Base-by-base conservation (phyloP, 1,140 invertebrate species). In the Macrostomum lignano region DNA sequence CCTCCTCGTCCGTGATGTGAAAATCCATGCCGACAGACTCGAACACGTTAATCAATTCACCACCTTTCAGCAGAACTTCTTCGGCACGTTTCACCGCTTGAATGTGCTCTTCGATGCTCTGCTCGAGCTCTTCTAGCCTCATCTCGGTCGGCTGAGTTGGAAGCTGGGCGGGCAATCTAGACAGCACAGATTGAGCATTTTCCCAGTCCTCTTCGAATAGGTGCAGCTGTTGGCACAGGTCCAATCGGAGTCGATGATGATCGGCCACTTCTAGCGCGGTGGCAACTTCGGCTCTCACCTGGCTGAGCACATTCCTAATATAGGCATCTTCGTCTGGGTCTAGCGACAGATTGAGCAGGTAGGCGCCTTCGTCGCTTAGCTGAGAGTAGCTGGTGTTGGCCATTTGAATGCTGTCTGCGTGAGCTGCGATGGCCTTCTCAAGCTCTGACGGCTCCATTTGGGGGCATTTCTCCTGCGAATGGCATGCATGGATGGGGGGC, bases 251-350 rank as follows among this genome's bases (percentile, higher is more conserved):
- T 21, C 25, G 31, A n/a, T n/a, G n/a, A 46, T 67, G 69, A 44
- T 77, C 74, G 7, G 73, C 72, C 0, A 74, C 68, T 51, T 72
- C 65, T 46, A 74, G 65, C 36, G 63, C 68, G 42, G 63, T 66
- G 35, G 70, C 33, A 9, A 24, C 24, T 15, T 25, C 33, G 11
- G 17, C 31, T 20, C 33, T 21, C n/a, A n/a, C n/a, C n/a, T n/a
- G n/a, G n/a, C n/a, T n/a, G n/a, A n/a, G n/a, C n/a, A n/a, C n/a
- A n/a, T n/a, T n/a, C n/a, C n/a, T n/a, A n/a, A n/a, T n/a, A n/a
- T n/a, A n/a, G n/a, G n/a, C n/a, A n/a, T n/a, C n/a, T n/a, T n/a
- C n/a, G n/a, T n/a, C n/a, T n/a, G n/a, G n/a, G n/a, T n/a, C n/a
- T n/a, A n/a, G n/a, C n/a, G n/a, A n/a, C n/a, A n/a, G n/a, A n/a